These are phyloP conservation scores for Turritopsis rubra DNA, from an alignment of 30 jellyfish, hydroid and myxozoan genomes.

Conservation along the genomic window DNA sequence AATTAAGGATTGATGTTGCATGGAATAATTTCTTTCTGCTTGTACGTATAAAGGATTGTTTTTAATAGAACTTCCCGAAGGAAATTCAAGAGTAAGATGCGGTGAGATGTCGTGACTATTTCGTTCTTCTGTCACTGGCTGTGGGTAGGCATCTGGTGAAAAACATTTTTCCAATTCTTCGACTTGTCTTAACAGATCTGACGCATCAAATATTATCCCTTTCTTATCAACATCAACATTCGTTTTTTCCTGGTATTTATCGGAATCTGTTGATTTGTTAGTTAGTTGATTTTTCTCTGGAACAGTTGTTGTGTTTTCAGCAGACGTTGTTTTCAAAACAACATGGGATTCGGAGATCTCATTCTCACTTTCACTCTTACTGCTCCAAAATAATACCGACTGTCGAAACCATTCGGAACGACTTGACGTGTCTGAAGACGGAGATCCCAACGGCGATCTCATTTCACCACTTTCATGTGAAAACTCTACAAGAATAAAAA, in stretches of 20 bases:
- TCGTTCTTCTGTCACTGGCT: background rate
- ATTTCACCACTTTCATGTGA: background rate
- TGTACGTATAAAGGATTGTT: slow-evolving; percentile 18
- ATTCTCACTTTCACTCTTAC: slow-evolving; percentile 32
- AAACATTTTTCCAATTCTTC: slow-evolving; percentile 28
- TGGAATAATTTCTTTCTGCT: background rate
- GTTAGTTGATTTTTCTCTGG: background rate
- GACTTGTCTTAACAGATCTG: slow-evolving; percentile 25
- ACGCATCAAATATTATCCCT: slow-evolving; percentile 17
- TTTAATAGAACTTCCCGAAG: slow-evolving; percentile 18
- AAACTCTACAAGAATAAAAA: slow-evolving; percentile 12
- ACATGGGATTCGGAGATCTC: background rate
- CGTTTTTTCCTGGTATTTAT: background rate
- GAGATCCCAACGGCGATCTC: slow-evolving; percentile 1
- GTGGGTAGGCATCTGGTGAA: background rate
- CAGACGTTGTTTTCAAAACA: background rate
- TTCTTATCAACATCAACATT: background rate
- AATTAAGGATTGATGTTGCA: background rate
- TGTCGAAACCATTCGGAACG: slow-evolving; percentile 71
- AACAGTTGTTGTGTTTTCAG: background rate
- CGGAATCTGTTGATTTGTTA: background rate
- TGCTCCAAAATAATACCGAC: slow-evolving; percentile 81
- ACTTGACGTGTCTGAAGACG: slow-evolving; percentile 9
- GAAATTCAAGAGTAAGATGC: slow-evolving; percentile 28
- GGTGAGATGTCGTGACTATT: slow-evolving; percentile 19